phyloP scores from a whole-genome alignment of 2,888 invertebrate species.

The Tryphoninae sp. region DNA sequence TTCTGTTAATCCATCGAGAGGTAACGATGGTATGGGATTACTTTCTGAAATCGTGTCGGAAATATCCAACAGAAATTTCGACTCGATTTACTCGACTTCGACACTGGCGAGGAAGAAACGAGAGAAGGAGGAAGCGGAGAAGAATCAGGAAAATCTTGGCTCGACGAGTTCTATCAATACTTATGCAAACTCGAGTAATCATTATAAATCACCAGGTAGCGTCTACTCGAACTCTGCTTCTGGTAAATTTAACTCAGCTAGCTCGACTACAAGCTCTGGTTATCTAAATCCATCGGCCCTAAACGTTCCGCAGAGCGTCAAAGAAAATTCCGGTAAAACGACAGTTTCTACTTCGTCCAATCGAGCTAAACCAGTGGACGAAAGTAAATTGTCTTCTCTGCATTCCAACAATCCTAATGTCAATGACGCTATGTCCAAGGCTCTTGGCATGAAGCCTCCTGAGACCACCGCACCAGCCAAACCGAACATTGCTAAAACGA shows the following conservation, averaged over 20 bases:
- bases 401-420: conserved; percentile 70
- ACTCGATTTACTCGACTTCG: conserved; percentile 92
- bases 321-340: conserved; percentile 67
- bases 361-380: conserved; percentile 42
- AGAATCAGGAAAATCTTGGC: conserved; percentile 70
- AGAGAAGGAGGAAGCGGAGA: conserved; percentile 75
- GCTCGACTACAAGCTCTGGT: conserved; percentile 87
- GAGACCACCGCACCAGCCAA: conserved; percentile 66
- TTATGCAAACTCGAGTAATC: conserved; percentile 83
- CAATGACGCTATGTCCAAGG: conserved; percentile 73
- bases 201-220: conserved; percentile 84
- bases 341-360: not conserved
- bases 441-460: conserved; percentile 72
- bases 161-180: conserved; percentile 81
- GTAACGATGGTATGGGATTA: conserved; percentile 87
- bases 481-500: conserved; percentile 60
- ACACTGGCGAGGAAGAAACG: conserved; percentile 86
- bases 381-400: conserved; percentile 65
- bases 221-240: conserved; percentile 84
- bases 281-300: conserved; percentile 89
- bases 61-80: conserved; percentile 92
- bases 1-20: conserved; percentile 72
- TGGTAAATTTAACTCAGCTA: conserved; percentile 83
- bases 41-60: conserved; percentile 94
- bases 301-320: conserved; percentile 83